These are phyloP conservation scores for Baccha elongata DNA, from an alignment of 2,888 invertebrate species.

Conservation along the genomic window DNA sequence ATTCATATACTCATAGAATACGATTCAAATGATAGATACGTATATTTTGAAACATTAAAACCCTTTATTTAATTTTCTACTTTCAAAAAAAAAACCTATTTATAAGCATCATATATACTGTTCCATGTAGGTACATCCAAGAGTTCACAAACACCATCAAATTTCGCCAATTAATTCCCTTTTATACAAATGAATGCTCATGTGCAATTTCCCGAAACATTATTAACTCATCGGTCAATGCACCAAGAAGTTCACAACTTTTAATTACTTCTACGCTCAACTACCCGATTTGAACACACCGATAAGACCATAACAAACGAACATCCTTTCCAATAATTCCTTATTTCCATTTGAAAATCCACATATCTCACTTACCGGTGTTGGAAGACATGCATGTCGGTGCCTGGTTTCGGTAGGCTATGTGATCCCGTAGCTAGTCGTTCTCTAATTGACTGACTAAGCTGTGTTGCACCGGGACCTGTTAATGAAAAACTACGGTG, in stretches of 20 bases:
- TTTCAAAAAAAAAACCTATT: too few species aligned
- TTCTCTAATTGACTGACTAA: slow-evolving; percentile 93
- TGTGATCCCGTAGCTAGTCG: slow-evolving; percentile 93
- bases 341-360: not conserved
- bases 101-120: too few species aligned
- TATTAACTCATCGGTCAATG: slow-evolving; percentile 27
- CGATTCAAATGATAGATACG: too few species aligned
- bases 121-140: too few species aligned
- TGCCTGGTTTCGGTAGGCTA: slow-evolving; percentile 91
- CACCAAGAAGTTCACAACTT: slow-evolving; percentile 10
- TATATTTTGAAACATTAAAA: too few species aligned
- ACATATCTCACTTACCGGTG: slow-evolving; percentile 83
- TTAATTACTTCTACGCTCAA: slow-evolving; percentile 26
- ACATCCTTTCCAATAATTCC: slow-evolving; percentile 1
- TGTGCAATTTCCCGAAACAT: slow-evolving; percentile 30
- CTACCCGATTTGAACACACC: not conserved
- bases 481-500: slow-evolving; percentile 93
- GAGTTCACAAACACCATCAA: slow-evolving; percentile 8
- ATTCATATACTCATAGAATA: too few species aligned
- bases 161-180: slow-evolving; percentile 18
- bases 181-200: slow-evolving; percentile 19
- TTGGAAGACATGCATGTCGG: slow-evolving; percentile 86
- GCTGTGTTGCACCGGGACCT: slow-evolving; percentile 92
- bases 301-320: slow-evolving; percentile 21
- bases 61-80: too few species aligned